Percentiles rank a stretch among this genome's conserved stretches.
Conservation (phyloP, 1,140 invertebrate species). For the Ridgeia piscesae region DNA sequence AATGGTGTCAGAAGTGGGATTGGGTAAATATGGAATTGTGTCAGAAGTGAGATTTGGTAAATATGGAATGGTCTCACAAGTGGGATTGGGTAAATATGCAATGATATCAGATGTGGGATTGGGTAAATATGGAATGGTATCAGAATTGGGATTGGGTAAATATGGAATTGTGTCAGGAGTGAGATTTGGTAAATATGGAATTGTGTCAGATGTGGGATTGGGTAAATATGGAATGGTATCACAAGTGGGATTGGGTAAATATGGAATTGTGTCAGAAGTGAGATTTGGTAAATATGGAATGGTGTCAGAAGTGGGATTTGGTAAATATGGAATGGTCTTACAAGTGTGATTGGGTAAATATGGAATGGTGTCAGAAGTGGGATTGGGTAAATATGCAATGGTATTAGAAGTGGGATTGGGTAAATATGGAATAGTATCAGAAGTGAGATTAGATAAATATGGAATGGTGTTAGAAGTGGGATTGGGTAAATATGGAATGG, state of each 20-base stretch:
- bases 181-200: no score
- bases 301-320: no score
- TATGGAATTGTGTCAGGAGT: no score
- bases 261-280: no score
- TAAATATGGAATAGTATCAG: background rate
- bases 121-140: background rate
- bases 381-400: background rate
- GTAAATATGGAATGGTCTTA: no score
- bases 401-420: background rate
- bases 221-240: no score
- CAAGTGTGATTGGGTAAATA: no score
- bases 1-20: background rate
- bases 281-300: no score
- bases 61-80: background rate
- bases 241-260: no score
- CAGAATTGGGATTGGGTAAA: background rate
- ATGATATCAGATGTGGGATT: background rate
- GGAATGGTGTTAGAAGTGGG: background rate
- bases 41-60: background rate
- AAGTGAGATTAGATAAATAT: background rate
- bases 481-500: background rate
- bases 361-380: conserved; percentile 1
- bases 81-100: background rate
- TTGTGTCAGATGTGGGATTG: no score
- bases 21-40: background rate